Base-by-base conservation (phyloP, 2,888 invertebrate genomes). In the Papilio protenor region DNA sequence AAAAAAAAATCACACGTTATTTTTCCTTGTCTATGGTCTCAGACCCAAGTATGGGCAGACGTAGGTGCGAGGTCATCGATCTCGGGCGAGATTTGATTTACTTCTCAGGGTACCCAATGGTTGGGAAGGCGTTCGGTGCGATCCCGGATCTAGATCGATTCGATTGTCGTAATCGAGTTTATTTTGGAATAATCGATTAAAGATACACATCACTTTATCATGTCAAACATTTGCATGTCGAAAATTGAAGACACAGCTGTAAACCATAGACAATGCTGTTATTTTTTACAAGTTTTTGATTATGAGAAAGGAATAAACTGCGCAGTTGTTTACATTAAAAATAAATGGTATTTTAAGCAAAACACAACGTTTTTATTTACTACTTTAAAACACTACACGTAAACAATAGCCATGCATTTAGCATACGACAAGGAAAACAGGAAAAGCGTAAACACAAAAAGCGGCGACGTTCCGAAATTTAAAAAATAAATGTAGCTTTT, bases 21-120 rank as follows among this genome's bases (percentile, higher is more conserved):
- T 71, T 77, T 69, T 33, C 18, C n/a, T 69, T 55, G 72, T 77
- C 77, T 77, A 66, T 70, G 73, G 61, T 45, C 27, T 64, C 66
- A 33, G 52, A 59, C 5, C 75, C 27, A 33, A 40, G 57, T 76
- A 23, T 77, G 64, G 64, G 23, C 71, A 78, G 71, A 74, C 77
- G 75, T 78, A 78, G 77, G 77, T 75, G 77, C 23, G 61, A 59
- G 71, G 77, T 69, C 59, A 52, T 27, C 23, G 77, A 75, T 71
- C 77, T 40, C 33, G 21, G 61, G 18, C 16, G 27, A 70, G 73
- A 77, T 77, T 73, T 69, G 77, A 73, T 77, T 77, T 73, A 77
- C 73, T 77, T 23, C 55, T 33, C 52, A 16, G 66, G 66, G 27
- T 45, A 69, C 21, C 14, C 11, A 47, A 59, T 59, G 57, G 27